These are phyloP conservation scores for Meghimatium bilineatum DNA, from an alignment of 2,888 invertebrate species.

Conservation along the genomic window DNA sequence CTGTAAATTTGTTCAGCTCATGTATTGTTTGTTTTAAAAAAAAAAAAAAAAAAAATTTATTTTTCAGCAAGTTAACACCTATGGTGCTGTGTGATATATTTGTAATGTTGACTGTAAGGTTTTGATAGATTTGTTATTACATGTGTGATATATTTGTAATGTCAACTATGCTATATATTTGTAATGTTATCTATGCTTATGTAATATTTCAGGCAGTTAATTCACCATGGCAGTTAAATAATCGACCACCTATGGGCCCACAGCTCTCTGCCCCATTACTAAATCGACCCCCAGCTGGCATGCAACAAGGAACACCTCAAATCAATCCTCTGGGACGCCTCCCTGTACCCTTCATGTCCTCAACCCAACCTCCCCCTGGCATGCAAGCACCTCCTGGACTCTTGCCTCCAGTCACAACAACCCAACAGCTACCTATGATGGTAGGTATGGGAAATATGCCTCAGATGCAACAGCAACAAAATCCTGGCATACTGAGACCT, in stretches of 20 bases:
- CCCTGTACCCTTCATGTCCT: constrained; percentile 39
- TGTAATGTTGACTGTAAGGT: too few species aligned
- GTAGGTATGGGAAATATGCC: constrained; percentile 41
- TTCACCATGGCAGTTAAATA: constrained; percentile 46
- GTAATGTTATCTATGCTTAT: neutral
- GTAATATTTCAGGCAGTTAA: constrained; percentile 39
- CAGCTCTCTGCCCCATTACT: constrained; percentile 32
- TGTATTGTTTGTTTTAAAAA: too few species aligned
- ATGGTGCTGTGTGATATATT: too few species aligned
- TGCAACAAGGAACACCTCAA: constrained; percentile 50
- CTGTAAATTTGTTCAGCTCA: too few species aligned
- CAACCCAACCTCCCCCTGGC: constrained; percentile 52
- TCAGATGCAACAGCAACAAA: constrained; percentile 48
- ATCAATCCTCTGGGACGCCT: constrained; percentile 46
- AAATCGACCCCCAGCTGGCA: constrained; percentile 51
- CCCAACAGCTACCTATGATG: constrained; percentile 45
- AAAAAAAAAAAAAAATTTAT: too few species aligned
- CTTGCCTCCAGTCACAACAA: constrained; percentile 50
- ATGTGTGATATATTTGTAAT: too few species aligned
- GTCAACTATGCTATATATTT: neutral
- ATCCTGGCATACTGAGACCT: constrained; percentile 33
- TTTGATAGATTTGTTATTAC: too few species aligned
- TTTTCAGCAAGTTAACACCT: too few species aligned
- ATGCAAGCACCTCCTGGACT: constrained; percentile 42
- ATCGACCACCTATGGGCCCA: constrained; percentile 39